Base-by-base conservation (phyloP, 2,888 invertebrate species). In the Zele albiditarsus region DNA sequence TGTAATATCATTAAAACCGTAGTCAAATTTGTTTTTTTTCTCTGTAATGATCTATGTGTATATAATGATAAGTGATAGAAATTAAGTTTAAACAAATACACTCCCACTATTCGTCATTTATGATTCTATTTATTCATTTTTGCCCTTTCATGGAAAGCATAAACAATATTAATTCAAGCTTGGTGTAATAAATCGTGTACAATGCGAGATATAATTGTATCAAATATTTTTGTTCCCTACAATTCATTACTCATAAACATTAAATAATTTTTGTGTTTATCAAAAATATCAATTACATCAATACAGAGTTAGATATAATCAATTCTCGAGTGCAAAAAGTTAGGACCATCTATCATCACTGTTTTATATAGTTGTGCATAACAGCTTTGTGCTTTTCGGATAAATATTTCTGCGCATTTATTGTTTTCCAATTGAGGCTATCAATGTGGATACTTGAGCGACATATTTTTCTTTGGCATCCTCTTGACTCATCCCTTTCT, bases 401-500 rank as follows among this genome's bases (percentile, higher is more conserved):
- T 38, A 20, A 8, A 53, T 53, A n/a, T 53, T 53, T 23, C 1
- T 33, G n/a, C 62, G 33, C n/a, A 71, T 63, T 81, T 83, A 87
- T 73, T 88, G 87, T 75, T 85, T 87, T 71, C 88, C 89, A 67
- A 87, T 82, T 4, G 81, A 72, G 3, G 91, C 91, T 79, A 95
- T 90, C 53, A 96, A 91, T 80, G 91, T 86, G 58, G 94, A 91
- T 0, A 93, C 97, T 90, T 95, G 95, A 2, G 92, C 92, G 80
- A 98, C 91, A 90, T 98, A 98, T 12, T 94, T 93, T 85, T 93
- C 92, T 90, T 95, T 95, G 5, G 98, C 98, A 78, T 93, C 94
- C 0, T 95, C 95, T 86, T 94, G 92, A 71, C 92, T 90, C 81
- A 92, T 90, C 12, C 87, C 87, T 63, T 93, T 93, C 83, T 90